These are phyloP conservation scores for Phalacrocorax brasilianus DNA, from an alignment of 2,113 vertebrate species.

Conservation along the genomic window DNA sequence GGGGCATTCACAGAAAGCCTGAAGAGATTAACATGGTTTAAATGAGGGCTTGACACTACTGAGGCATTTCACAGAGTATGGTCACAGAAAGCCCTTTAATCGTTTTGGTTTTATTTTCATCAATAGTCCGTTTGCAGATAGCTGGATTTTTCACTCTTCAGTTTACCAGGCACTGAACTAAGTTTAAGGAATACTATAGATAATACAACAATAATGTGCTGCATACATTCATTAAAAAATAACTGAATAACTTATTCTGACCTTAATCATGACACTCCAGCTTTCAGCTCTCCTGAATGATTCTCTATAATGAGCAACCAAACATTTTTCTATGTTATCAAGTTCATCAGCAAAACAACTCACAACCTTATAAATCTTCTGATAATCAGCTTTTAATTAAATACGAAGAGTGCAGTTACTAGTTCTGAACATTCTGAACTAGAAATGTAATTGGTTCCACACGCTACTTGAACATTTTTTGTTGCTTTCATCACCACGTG, in stretches of 20 bases:
- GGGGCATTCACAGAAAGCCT: neutral
- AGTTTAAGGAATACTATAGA: neutral
- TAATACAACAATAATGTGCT: neutral
- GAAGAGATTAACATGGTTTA: conserved; percentile 50
- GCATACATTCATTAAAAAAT: neutral
- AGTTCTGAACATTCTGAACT: neutral
- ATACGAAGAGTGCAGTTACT: neutral
- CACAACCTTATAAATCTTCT: neutral
- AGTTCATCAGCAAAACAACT: neutral
- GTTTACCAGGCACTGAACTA: neutral
- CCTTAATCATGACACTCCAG: neutral
- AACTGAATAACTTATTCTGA: neutral
- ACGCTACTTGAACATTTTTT: neutral
- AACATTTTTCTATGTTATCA: neutral
- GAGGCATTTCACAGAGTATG: neutral
- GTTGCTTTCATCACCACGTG: neutral
- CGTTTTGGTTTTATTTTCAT: neutral
- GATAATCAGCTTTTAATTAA: neutral
- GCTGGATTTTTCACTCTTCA: neutral
- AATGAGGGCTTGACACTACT: conserved; percentile 12
- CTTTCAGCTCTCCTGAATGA: neutral
- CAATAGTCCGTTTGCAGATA: neutral
- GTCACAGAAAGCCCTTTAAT: neutral
- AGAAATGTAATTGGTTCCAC: neutral
- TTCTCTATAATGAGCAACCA: neutral